Evolutionary conservation across 2,113 vertebrate species (phyloP), one percentile per base, ranked within the genome.

Genomic region (Mesocricetus auratus): DNA sequence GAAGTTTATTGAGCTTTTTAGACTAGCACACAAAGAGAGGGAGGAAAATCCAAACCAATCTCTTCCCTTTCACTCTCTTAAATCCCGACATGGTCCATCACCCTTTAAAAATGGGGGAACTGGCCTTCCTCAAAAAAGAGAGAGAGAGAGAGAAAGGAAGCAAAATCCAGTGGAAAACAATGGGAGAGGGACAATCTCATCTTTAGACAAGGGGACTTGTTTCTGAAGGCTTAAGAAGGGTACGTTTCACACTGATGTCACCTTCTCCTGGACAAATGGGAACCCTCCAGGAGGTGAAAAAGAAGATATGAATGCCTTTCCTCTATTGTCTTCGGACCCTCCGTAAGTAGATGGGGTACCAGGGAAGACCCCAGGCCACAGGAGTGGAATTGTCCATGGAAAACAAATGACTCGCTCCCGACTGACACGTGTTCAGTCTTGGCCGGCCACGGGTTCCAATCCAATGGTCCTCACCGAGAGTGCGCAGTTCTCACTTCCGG

Each of bases 51-150:
- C 97, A 98, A 98, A 98, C 96, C 97, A 97, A 98, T 99, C 98
- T 98, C 98, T 98, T 98, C 98, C 98, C 96, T 98, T 98, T 98
- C 97, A 98, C 98, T 98, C 97, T 98, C n/a, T 98, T 99, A 99
- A 99, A 99, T 98, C 99, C 98, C 93, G 97, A 98, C 98, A 99
- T 99, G 99, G 98, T 99, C 99, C 98, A 98, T 99, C 99, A 99
- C 98, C 98, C 99, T 98, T 98, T 98, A 97, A 99, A 99, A 99
- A 99, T 99, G 98, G 98, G 98, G 97, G 97, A 99, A 98, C 98
- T 98, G 97, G 97, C 97, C 96, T 98, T 97, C 97, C 97, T 94
- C 89, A 74, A 97, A 98, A 56, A 97, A 66, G 97, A n/a, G n/a
- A n/a, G n/a, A n/a, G n/a, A n/a, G n/a, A n/a, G n/a, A n/a, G 97